Evolutionary conservation across 2,113 vertebrate species (phyloP), one percentile per base, ranked within the genome.

Genomic region (Ardeotis arabs): DNA sequence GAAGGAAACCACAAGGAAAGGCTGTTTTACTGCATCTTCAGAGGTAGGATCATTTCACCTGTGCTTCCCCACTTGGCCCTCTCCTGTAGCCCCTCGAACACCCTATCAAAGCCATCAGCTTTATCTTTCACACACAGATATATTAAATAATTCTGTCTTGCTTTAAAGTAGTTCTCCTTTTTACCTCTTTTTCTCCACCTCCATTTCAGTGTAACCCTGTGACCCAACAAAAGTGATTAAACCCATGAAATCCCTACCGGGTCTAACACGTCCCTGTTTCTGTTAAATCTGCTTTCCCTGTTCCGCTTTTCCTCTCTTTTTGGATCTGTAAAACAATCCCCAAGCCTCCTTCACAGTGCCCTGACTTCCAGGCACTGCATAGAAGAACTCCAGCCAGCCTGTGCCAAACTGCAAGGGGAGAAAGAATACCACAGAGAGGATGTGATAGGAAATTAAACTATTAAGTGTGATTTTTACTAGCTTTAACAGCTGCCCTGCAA

Each of bases 221-320:
- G 72, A 96, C 97, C 86, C 93, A 90, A 89, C 55, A 66, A 47
- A 92, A 96, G 97, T 96, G 98, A 98, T 98, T 97, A 98, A 98
- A 98, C 97, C 96, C 44, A 33, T 24, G 88, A 98, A 98, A 98
- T 98, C 98, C 98, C 96, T 98, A 94, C 95, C 92, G 97, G 95
- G 96, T 98, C 98, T 98, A 98, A 96, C 89, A 98, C 98, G 98
- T 99, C 97, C 96, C 88, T 96, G 91, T 97, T 98, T 98, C 98
- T 98, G 97, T 97, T 98, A 98, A 80, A 98, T 97, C 93, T 97
- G 96, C 98, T 98, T 75, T 97, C 64, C 93, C 91, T 49, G 14
- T 52, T 90, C 68, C 96, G 97, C 97, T 98, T 98, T 98, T 98
- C 96, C 97, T 98, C 97, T 97, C 97, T 83, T 84, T 96, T 94